These are phyloP conservation scores for Esox masquinongy DNA, from an alignment of 2,797 vertebrate species.

Conservation along the genomic window DNA sequence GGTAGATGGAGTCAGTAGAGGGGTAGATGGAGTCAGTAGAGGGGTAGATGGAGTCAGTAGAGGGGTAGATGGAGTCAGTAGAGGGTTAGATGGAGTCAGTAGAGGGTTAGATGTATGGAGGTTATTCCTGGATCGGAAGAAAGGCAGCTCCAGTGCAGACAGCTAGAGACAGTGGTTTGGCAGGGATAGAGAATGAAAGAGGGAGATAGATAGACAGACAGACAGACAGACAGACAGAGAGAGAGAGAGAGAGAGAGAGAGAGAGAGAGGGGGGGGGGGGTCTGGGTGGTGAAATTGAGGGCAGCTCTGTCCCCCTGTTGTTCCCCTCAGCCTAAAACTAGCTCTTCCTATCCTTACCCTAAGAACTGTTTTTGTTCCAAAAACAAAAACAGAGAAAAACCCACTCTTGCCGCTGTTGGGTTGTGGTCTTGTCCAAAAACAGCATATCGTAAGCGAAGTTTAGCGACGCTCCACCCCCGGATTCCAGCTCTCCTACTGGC, in stretches of 20 bases:
- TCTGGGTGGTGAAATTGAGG: conserved; percentile 50
- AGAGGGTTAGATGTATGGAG: conserved; percentile 45
- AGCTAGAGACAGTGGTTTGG: conserved; percentile 88
- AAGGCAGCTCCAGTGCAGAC: conserved; percentile 68
- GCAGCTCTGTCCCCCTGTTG: conserved; percentile 29
- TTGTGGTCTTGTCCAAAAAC: conserved; percentile 54
- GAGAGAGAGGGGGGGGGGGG: conserved; percentile 22
- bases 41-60: not conserved
- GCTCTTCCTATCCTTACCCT: conserved; percentile 43
- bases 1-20: not conserved
- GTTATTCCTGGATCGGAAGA: conserved; percentile 72
- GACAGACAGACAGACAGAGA: conserved; percentile 16
- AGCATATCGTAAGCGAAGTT: conserved; percentile 17
- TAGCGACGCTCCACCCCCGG: conserved; percentile 48
- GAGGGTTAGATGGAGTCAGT: conserved; percentile 42
- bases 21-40: not conserved
- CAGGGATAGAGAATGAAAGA: conserved; percentile 45
- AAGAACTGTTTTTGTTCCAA: conserved; percentile 43
- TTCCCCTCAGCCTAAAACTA: conserved; percentile 27
- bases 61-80: not conserved
- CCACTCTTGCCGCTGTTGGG: conserved; percentile 58
- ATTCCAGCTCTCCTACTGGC: conserved; percentile 35
- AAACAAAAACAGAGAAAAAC: conserved; percentile 54
- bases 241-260: too few relatives aligned
- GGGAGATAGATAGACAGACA: not conserved